Evolutionary conservation across 2,797 vertebrate genomes (phyloP), one percentile per base, ranked within the genome.

Genomic region (Ibycter americanus): DNA sequence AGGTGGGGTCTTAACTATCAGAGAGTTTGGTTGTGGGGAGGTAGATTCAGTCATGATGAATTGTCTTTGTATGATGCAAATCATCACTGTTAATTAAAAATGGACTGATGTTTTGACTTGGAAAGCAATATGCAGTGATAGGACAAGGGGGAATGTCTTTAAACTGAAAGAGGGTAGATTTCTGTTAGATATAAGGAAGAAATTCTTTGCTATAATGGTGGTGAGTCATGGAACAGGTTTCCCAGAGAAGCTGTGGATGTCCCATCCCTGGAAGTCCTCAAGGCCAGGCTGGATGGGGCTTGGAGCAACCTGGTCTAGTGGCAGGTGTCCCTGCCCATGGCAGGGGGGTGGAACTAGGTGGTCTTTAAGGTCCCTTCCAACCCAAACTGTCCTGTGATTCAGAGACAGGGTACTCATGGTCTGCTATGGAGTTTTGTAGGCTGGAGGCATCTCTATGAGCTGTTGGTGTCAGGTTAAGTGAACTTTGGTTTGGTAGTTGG

Each of bases 261-360:
- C 13, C 32, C 51, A 42, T 62, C 31, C 26, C 42, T 84, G 38
- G 38, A 0, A 46, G 9, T 66, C 38, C 0, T 40, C 66, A 15
- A 40, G 38, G 16, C 27, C 36, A 29, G 49, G 16, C 0, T 71
- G 65, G 65, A 58, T 0, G 0, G 23, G 8, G 11, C 4, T 78
- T 22, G 25, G 81, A 72, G 46, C 9, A 9, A 0, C 6, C 52
- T 65, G 58, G n/a, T 3, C 1, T 0, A 4, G 66, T 46, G 38
- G 25, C 1, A 79, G 5, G 2, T 27, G 46, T 65, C 38, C 29
- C 51, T 65, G 40, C 4, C 51, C 20, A 9, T 21, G 65, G 32
- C 27, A 63, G 19, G 20, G 22, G 22, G 15, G 11, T 31, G 36
- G 0, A 31, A 3, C 5, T 25, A 6, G 44, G 9, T 58, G 44